Conservation (phyloP, 2,888 invertebrate species). For the Rhaphigaster nebulosa region DNA sequence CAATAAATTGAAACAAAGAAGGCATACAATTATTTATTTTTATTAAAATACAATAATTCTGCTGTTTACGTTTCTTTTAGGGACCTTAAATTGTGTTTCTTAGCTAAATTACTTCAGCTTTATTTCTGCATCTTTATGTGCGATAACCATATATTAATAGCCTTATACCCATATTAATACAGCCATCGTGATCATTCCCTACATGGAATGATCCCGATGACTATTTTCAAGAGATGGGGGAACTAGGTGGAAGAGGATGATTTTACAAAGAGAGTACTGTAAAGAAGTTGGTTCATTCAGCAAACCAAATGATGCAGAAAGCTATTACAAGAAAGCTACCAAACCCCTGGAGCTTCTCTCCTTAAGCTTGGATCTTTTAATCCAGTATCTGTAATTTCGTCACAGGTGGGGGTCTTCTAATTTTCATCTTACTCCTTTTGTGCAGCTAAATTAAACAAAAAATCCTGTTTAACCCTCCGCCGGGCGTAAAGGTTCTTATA, state of each 20-base stretch:
- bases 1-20: no score
- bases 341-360: neutral
- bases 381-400: neutral
- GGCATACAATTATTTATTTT: no score
- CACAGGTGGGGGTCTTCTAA: neutral
- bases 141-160: no score
- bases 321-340: neutral
- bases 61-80: neutral
- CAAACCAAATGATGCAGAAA: slow-evolving; percentile 14
- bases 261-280: neutral
- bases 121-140: neutral
- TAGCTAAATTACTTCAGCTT: neutral
- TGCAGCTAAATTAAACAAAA: neutral
- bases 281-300: slow-evolving; percentile 14
- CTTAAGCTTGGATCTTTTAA: neutral
- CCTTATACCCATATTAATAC: no score
- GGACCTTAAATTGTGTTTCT: neutral
- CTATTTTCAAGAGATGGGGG: neutral
- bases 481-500: no score
- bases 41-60: no score
- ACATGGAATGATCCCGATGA: neutral
- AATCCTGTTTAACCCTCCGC: no score
- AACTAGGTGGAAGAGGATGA: neutral
- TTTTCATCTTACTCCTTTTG: neutral
- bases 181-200: no score